These are phyloP conservation scores for Drusus annulatus DNA, from an alignment of 1,140 invertebrate species.

Conservation along the genomic window DNA sequence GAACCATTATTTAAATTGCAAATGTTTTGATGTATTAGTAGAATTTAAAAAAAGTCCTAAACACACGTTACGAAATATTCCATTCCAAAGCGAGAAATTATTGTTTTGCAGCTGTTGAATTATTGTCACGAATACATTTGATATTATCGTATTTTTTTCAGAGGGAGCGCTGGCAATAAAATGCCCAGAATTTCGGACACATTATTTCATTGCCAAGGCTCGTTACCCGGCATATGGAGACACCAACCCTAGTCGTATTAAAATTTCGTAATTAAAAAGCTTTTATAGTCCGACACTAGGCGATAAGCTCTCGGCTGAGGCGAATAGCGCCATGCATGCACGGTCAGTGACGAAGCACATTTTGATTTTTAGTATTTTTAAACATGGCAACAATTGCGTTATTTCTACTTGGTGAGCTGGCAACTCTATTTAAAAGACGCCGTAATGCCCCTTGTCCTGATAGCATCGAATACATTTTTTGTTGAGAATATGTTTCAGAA, in stretches of 20 bases:
- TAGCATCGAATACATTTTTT: too few species aligned
- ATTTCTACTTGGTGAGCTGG: not conserved
- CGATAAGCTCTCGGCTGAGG: constrained; percentile 8
- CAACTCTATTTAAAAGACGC: too few species aligned
- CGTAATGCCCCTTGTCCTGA: too few species aligned
- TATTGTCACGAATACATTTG: constrained; percentile 11
- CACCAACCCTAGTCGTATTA: constrained; percentile 16
- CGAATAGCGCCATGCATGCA: constrained; percentile 8
- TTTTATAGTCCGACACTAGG: constrained; percentile 29
- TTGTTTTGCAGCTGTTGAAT: constrained; percentile 4
- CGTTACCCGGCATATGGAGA: constrained; percentile 17
- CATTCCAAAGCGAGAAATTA: too few species aligned
- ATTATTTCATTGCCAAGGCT: constrained; percentile 24
- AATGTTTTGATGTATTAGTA: too few species aligned
- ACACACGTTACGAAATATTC: too few species aligned
- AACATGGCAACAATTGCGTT: constrained; percentile 18
- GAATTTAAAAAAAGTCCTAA: too few species aligned
- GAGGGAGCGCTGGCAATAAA: not conserved
- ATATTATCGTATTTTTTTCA: not conserved
- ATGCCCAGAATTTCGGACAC: not conserved
- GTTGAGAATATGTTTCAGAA: too few species aligned
- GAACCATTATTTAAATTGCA: too few species aligned
- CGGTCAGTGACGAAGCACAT: constrained; percentile 17
- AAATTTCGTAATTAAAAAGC: constrained; percentile 32
- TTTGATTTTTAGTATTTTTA: constrained; percentile 31